Percentiles rank a stretch among this genome's conserved stretches.
These are phyloP conservation scores for Eulithis testata DNA, from an alignment of 2,888 invertebrate species.

Conservation along the genomic window DNA sequence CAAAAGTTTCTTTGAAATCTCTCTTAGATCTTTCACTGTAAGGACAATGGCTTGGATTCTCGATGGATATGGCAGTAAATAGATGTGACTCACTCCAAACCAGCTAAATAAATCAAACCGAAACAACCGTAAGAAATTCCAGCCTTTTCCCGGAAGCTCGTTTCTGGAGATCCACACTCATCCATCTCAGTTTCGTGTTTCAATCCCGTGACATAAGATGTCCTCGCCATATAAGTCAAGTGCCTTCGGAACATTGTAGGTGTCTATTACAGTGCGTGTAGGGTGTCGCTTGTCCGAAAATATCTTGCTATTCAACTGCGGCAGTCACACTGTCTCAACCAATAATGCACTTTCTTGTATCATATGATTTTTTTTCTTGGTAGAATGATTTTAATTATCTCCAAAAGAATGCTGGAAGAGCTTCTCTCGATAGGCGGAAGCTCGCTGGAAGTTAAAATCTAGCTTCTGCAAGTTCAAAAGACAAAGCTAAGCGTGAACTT, in stretches of 20 bases:
- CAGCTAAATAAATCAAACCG: slow-evolving; percentile 4
- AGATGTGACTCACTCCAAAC: background rate
- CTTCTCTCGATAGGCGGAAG: too few relatives aligned
- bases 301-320: slow-evolving; percentile 69
- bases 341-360: slow-evolving; percentile 16
- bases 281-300: slow-evolving; percentile 70
- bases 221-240: slow-evolving; percentile 75
- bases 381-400: background rate
- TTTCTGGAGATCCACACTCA: slow-evolving; percentile 46
- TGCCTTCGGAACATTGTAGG: slow-evolving; percentile 56
- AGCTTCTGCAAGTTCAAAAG: too few relatives aligned
- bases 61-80: background rate
- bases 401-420: too few relatives aligned
- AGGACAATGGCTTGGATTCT: too few relatives aligned
- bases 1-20: too few relatives aligned
- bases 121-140: slow-evolving; percentile 13
- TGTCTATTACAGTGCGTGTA: slow-evolving; percentile 68
- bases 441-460: too few relatives aligned
- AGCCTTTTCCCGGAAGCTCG: slow-evolving; percentile 32
- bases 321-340: slow-evolving; percentile 57
- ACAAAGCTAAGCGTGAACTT: too few relatives aligned
- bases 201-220: slow-evolving; percentile 60
- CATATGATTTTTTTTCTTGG: background rate
- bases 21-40: too few relatives aligned
- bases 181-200: slow-evolving; percentile 53